phyloP scores from a whole-genome alignment of 2,888 invertebrate species.

The Lacanobia oleracea region DNA sequence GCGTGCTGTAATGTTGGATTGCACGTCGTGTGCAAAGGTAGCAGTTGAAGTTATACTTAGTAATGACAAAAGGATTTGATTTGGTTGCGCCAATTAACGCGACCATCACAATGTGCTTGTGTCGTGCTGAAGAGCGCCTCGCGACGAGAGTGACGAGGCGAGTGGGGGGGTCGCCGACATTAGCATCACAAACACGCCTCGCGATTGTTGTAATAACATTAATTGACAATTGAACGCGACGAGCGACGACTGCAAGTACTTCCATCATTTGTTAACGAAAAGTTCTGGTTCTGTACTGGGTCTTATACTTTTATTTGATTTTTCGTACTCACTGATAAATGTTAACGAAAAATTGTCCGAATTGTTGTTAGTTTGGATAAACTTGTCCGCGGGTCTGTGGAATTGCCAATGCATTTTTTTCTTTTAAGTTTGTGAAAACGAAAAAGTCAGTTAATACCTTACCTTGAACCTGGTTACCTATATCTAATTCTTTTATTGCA shows the following conservation, averaged over 20 bases:
- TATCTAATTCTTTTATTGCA: no score
- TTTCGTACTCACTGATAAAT: no score
- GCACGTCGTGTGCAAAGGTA: not conserved
- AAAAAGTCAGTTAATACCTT: no score
- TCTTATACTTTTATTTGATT: not conserved
- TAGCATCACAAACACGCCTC: slow-evolving; percentile 65
- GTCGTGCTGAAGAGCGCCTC: slow-evolving; percentile 31
- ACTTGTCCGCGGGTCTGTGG: no score
- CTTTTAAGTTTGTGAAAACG: no score
- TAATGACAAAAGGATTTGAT: slow-evolving; percentile 31
- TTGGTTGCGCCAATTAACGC: slow-evolving; percentile 45
- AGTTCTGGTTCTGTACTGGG: no score
- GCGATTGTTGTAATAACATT: slow-evolving; percentile 57
- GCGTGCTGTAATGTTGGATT: not conserved
- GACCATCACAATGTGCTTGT: slow-evolving; percentile 42
- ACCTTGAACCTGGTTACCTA: no score
- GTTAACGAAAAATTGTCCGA: no score
- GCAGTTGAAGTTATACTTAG: not conserved
- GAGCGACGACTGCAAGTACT: not conserved
- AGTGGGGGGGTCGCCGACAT: slow-evolving; percentile 17
- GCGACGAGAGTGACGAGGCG: not conserved
- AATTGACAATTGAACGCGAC: slow-evolving; percentile 60
- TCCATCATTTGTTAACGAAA: not conserved
- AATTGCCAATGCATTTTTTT: no score
- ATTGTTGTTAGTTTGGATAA: no score